Evolutionary conservation across 2,797 vertebrate genomes (phyloP), one percentile per base, ranked within the genome.

Genomic region (Carapus acus): DNA sequence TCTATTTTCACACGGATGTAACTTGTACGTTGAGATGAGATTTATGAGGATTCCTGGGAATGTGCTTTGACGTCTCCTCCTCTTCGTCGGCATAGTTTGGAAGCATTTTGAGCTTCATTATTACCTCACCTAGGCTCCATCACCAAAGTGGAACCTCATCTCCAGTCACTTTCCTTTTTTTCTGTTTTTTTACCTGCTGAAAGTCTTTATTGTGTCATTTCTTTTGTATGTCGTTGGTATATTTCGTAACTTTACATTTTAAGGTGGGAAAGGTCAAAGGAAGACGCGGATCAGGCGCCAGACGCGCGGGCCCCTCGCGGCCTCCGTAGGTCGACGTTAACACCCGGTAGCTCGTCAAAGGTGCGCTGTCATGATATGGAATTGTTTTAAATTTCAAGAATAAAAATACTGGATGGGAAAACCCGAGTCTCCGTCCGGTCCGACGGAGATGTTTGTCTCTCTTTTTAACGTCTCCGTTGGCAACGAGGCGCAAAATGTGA

Each of bases 351-450:
- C 71, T 71, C 60, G 66, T 40, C 12, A 9, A 58, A 73, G 69
- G 66, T 71, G 57, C 65, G 75, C 59, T 76, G 55, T 75, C 7
- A 69, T 69, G 73, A 74, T 74, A 81, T 76, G 71, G 74, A 77
- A 83, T 80, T 85, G 79, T 83, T 86, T 84, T 77, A 78, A 76
- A 83, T 81, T 83, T 76, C 67, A 72, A 69, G 34, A 73, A 76
- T 81, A 81, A 80, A n/a, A 84, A 54, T 53, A 44, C 58, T 76
- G 67, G 68, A 81, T 63, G 60, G 54, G 3, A 31, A 71, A 53
- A 2, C 6, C n/a, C 4, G 14, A 3, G 4, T 3, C 17, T 27
- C n/a, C 1, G 15, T 2, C 15, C n/a, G 16, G 54, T 51, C 46
- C 27, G 40, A 41, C 9, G 2, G 36, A 44, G 29, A 46, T n/a